These are phyloP conservation scores for Drosophila ustulata DNA, from an alignment of 2,888 invertebrate genomes.

Conservation along the genomic window DNA sequence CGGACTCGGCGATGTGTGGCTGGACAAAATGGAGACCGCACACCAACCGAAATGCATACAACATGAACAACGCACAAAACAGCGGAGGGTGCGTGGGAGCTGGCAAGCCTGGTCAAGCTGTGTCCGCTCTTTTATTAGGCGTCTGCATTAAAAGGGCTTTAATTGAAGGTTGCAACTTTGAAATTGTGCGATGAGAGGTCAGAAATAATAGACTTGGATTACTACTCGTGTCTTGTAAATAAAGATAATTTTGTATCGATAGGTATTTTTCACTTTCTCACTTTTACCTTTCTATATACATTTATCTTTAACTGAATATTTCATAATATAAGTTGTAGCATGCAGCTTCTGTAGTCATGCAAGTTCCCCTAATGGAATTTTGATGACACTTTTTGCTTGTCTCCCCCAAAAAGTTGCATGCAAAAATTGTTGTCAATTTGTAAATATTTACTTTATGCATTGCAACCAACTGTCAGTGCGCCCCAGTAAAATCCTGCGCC, in stretches of 20 bases:
- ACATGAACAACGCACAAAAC: conserved; percentile 57
- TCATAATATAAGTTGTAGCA: neutral
- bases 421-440: conserved; percentile 28
- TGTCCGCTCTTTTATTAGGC: conserved; percentile 52
- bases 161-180: conserved; percentile 58
- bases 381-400: conserved; percentile 67
- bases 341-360: neutral
- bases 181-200: conserved; percentile 52
- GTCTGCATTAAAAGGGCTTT: conserved; percentile 44
- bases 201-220: too few relatives aligned
- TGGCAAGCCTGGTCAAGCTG: conserved; percentile 39
- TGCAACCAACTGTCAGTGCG: conserved; percentile 28
- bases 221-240: too few relatives aligned
- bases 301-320: neutral
- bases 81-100: conserved; percentile 2
- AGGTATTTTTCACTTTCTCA: neutral
- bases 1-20: conserved; percentile 25
- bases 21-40: conserved; percentile 68
- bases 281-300: neutral
- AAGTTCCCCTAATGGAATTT: conserved; percentile 63
- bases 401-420: conserved; percentile 20
- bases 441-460: conserved; percentile 30
- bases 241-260: neutral
- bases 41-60: conserved; percentile 71
- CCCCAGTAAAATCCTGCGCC: neutral